Conservation (phyloP, 2,797 vertebrate species). For the Rallus crepitans region DNA sequence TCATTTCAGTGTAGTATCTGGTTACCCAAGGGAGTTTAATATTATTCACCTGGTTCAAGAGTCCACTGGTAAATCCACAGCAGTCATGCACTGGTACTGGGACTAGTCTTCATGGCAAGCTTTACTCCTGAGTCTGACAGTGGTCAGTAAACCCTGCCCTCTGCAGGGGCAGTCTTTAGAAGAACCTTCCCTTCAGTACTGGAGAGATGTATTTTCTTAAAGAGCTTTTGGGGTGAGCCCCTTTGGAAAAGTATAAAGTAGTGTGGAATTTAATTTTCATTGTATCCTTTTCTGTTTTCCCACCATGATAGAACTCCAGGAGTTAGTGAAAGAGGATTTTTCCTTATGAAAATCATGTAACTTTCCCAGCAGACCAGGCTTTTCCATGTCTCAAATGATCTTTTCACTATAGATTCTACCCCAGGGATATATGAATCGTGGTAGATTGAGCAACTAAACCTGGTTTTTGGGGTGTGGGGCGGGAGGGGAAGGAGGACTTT, state of each 20-base stretch:
- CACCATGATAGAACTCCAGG: neutral
- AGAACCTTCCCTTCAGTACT: neutral
- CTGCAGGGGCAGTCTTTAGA: neutral
- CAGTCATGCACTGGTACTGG: neutral
- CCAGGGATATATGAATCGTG: neutral
- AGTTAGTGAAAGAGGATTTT: neutral
- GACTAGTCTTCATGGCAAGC: no score
- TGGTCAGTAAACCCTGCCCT: neutral
- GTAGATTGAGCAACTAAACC: neutral
- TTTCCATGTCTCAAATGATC: neutral
- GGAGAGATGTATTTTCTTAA: neutral
- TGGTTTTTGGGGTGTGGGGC: neutral
- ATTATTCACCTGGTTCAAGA: neutral
- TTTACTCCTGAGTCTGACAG: neutral
- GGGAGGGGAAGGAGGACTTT: neutral
- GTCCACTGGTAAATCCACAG: neutral
- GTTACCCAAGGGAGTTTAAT: neutral
- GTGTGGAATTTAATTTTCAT: neutral
- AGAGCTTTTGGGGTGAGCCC: neutral
- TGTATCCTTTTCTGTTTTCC: neutral
- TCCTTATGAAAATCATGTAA: neutral
- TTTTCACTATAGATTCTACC: neutral
- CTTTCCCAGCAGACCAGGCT: neutral
- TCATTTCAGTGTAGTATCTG: neutral
- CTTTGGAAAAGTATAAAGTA: neutral